Base-by-base conservation (phyloP, 1,140 invertebrate genomes). In the Drosophila bocqueti region DNA sequence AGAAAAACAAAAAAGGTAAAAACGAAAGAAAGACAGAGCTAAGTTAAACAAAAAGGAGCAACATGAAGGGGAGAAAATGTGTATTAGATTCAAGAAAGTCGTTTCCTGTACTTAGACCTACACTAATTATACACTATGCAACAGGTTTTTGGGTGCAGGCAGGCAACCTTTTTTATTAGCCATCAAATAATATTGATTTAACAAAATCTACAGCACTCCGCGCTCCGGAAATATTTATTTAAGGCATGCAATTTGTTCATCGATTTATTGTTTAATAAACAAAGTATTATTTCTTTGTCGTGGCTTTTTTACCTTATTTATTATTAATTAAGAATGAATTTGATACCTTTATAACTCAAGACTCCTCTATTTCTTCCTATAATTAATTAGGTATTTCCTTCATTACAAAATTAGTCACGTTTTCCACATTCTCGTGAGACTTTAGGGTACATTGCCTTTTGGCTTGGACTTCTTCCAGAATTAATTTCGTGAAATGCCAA, bases 401-500 rank as follows among this genome's bases (percentile, higher is more conserved):
- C 34, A 34, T 55, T 46, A 31, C 29, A 34, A 71, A 68, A 31
- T 67, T 34, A 68, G 49, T 68, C 63, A 71, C 67, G n/a, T 47
- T 55, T 34, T 7, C 15, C 18, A 15, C 4, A 21, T 29, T 67
- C 46, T 47, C 49, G 1, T 18, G 16, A 46, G 40, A 47, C 24
- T 11, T 36, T 26, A 68, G 67, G 40, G 38, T 34, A 57, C 49
- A 52, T 45, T 64, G 64, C 42, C 42, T 47, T 29, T 29, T 38
- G 31, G 31, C 47, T 55, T 24, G 67, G 63, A 55, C 31, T 38
- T 46, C n/a, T 55, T 55, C 40, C 24, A n/a, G 26, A 71, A 71
- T 71, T 71, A 68, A 68, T 71, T 71, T 26, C 64, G 8, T 45
- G 63, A 68, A 71, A 68, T 67, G 57, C 34, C 57, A 67, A 71